These are phyloP conservation scores for Choloepus hoffmanni DNA, from an alignment of 2,113 vertebrate genomes.

Conservation along the genomic window DNA sequence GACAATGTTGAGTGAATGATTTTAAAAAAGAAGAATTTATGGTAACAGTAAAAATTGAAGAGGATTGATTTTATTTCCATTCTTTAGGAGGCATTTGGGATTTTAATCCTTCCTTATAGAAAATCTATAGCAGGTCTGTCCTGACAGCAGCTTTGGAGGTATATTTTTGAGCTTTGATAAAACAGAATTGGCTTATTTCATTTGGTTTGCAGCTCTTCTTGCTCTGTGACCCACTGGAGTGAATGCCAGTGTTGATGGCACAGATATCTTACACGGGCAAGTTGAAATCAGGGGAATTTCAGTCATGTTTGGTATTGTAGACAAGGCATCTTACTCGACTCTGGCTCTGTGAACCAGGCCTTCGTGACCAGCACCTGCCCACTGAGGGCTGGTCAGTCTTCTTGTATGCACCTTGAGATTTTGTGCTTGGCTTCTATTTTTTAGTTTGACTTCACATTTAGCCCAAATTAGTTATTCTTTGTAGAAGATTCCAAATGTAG, in stretches of 20 bases:
- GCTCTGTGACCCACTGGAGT: not conserved
- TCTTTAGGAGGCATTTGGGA: slow-evolving; percentile 46
- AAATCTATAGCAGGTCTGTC: not conserved
- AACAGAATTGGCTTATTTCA: slow-evolving; percentile 13
- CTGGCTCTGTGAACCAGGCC: not conserved
- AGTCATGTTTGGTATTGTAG: too few species aligned
- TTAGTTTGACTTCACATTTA: not conserved
- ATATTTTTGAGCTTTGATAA: not conserved
- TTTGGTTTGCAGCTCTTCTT: slow-evolving; percentile 4
- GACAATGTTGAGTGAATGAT: slow-evolving; percentile 11
- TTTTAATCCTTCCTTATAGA: not conserved
- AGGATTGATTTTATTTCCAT: slow-evolving; percentile 44
- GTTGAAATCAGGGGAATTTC: too few species aligned
- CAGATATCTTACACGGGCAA: not conserved
- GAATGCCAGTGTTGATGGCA: not conserved
- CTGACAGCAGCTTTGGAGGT: not conserved
- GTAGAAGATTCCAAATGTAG: slow-evolving; percentile 32
- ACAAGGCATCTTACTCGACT: not conserved
- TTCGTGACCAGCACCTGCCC: not conserved
- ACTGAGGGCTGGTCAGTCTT: not conserved
- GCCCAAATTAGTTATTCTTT: slow-evolving; percentile 14
- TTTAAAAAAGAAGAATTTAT: not conserved
- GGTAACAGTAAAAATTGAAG: not conserved
- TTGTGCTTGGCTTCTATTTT: not conserved
- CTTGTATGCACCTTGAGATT: not conserved